Percentiles rank a stretch among this genome's conserved stretches.
Conservation (phyloP, 2,888 invertebrate species). For the Nineta flava region DNA sequence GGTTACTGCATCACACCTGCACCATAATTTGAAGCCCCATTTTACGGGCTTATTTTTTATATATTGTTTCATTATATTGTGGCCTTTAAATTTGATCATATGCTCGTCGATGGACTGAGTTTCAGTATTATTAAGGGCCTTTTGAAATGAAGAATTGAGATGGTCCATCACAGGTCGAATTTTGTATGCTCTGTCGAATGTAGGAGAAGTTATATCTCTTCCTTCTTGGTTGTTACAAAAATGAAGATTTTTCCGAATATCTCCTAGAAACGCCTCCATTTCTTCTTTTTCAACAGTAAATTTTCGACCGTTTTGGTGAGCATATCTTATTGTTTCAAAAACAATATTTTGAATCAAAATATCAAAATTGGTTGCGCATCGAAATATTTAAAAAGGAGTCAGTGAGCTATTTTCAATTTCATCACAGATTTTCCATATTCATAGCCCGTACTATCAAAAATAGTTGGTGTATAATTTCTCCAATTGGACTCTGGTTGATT, state of each 20-base stretch:
- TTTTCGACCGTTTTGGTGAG: not conserved
- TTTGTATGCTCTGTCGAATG: not conserved
- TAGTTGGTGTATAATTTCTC: too few relatives aligned
- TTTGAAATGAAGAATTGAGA: not conserved
- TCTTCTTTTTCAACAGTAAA: not conserved
- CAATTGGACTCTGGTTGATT: too few relatives aligned
- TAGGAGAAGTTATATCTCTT: not conserved
- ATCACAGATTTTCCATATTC: not conserved
- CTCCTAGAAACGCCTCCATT: not conserved
- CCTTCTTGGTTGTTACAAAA: not conserved
- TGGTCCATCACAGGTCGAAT: not conserved
- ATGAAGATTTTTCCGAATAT: not conserved
- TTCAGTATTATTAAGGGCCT: not conserved
- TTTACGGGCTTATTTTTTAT: constrained; percentile 8
- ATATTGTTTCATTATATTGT: constrained; percentile 9
- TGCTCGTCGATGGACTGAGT: constrained; percentile 1
- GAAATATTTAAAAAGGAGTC: too few relatives aligned
- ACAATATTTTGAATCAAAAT: not conserved
- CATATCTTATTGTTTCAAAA: not conserved
- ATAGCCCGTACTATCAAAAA: not conserved
- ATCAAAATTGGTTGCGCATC: not conserved
- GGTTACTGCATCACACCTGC: constrained; percentile 9
- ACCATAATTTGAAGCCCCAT: constrained; percentile 9
- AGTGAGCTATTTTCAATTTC: not conserved
- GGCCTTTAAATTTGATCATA: constrained; percentile 14